Base-by-base conservation (phyloP, 2,888 invertebrate genomes). In the Scaeva pyrastri region DNA sequence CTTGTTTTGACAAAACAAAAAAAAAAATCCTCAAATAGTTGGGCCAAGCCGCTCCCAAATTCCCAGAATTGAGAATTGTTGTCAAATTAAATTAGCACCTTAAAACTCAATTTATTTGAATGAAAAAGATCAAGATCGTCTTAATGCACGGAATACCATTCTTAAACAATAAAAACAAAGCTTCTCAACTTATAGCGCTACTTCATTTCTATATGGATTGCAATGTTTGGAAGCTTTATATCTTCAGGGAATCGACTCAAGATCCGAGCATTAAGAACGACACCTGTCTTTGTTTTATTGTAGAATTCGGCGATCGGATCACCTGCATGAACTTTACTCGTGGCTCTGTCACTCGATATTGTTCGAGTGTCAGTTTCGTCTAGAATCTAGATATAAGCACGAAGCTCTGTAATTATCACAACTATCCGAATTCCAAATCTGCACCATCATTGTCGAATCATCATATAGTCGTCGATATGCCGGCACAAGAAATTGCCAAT, bases 61-160 rank as follows among this genome's bases (percentile, higher is more conserved):
- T 41, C 48, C 45, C 68, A 75, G 76, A 85, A 80, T 50, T 79
- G 72, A 75, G 76, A 85, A 80, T 50, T 79, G 72, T 81, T 81
- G 68, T 74, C 80, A 85, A 81, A 85, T 81, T 80, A 81, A 72
- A 85, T 85, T 85, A 85, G 80, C 85, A 81, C 85, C 80, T 85
- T 19, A 71, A 79, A 62, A 73, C 81, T 76, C 68, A 77, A 81
- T 73, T 85, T 85, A 80, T 85, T 81, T 85, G 56, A 77, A 81
- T 77, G 52, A 73, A 16, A 52, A 56, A 76, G 72, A 85, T 85
- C 50, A n/a, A 58, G 79, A 84, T 84, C 75, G 31, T 66, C 79
- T 43, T 66, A 79, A 58, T 79, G 84, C 84, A 84, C 79, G 74
- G 75, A 66, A 79, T 8, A 62, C 60, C 60, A 55, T 56, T 66